Evolutionary conservation across 2,888 invertebrate species (phyloP).

Genomic region (Lutraria lutraria): DNA sequence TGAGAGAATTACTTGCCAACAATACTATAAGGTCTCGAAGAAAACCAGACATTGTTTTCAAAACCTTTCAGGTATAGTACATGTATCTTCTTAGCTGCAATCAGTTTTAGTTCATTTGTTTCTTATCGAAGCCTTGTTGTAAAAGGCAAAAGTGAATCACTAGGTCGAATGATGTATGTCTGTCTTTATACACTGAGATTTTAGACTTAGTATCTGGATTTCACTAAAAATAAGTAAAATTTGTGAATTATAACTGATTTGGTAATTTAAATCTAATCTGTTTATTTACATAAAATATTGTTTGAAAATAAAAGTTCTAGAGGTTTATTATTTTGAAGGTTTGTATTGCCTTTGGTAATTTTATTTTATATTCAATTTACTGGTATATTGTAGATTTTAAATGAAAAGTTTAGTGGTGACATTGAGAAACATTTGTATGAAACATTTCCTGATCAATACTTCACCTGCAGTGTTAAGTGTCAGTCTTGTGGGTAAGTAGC

Average conservation of each 20-base stretch:
- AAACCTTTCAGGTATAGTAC: constrained; percentile 90
- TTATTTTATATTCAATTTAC: neutral
- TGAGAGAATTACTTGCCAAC: constrained; percentile 90
- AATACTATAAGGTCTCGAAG: constrained; percentile 91
- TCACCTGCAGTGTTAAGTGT: constrained; percentile 92
- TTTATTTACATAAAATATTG: neutral
- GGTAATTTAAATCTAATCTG: neutral
- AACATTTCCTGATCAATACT: constrained; percentile 93
- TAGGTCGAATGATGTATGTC: too few species aligned
- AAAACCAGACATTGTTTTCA: constrained; percentile 90
- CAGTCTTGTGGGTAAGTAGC: constrained; percentile 90
- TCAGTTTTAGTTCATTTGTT: neutral
- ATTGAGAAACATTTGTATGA: constrained; percentile 89
- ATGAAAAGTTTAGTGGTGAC: constrained; percentile 92
- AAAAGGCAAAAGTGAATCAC: too few species aligned
- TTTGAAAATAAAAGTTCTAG: neutral
- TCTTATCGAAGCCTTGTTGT: too few species aligned
- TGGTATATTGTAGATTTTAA: constrained; percentile 88
- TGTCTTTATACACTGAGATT: too few species aligned
- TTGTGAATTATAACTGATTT: too few species aligned
- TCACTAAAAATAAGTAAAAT: too few species aligned
- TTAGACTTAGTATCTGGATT: too few species aligned
- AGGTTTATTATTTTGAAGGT: neutral
- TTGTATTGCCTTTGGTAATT: neutral
- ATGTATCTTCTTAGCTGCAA: neutral